Evolutionary conservation across 2,797 vertebrate genomes (phyloP), one percentile per base, ranked within the genome.

Genomic region (Lepilemur septentrionalis): DNA sequence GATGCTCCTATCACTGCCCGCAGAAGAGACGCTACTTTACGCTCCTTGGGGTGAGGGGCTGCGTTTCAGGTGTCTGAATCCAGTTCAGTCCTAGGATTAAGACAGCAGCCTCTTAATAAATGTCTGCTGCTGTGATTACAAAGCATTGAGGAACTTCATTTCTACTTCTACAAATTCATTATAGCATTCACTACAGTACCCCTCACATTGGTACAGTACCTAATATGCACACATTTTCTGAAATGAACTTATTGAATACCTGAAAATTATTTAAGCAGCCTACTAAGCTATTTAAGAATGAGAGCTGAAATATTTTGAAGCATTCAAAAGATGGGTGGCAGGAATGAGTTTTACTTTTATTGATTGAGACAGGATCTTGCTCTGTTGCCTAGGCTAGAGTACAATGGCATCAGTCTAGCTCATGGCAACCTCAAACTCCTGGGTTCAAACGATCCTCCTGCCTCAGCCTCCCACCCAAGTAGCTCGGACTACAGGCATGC

Each of bases 301-400:
- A 52, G 13, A 67, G 17, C 9, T 7, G 28, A 5, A 7, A 2
- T 5, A 20, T 20, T 25, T 5, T 20, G 75, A 73, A 20, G 61
- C 8, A 2, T 10, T 7, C 20, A 1, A 20, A 1, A 32, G 48
- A 30, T 0, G 6, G 25, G 2, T 13, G 28, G 41, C 55, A 41
- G 22, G 5, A 20, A 32, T 41, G 38, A 43, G 9, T 23, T 57
- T 57, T 55, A 57, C 25, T 57, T 23, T 57, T 9, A 57, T 25
- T 57, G 50, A 52, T 18, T 28, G 57, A 59, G 23, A 28, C 57
- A 25, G 23, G 10, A 25, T 59, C 57, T 59, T 0, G 4, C 57
- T 59, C 57, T 59, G 57, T 59, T 28, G 57, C 25, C 57, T 25
- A 1, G 25, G 57, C 13, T 59, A 12, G 57, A 59, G 57, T 28